Percentiles rank a stretch among this genome's conserved stretches.
Conservation (phyloP, 1,140 invertebrate genomes). For the Lasaia peninsularis region DNA sequence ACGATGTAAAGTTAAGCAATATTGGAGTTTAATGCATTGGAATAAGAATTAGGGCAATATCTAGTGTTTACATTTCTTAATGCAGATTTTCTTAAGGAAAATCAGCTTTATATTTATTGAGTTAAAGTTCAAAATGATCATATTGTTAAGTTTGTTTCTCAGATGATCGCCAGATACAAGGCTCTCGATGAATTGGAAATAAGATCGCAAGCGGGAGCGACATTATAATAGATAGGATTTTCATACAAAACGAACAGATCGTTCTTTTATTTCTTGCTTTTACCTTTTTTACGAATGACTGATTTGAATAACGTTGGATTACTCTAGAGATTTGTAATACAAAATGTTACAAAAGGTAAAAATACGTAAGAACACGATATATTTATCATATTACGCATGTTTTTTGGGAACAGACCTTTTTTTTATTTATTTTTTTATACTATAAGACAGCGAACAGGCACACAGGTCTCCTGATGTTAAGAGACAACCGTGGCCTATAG, state of each 20-base stretch:
- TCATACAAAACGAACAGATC: constrained; percentile 27
- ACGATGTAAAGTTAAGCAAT: constrained; percentile 5
- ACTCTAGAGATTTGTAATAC: constrained; percentile 13
- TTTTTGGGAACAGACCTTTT: not conserved
- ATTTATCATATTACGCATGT: not conserved
- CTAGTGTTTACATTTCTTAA: not conserved
- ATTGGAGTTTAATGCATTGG: constrained; percentile 5
- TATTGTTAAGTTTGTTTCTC: constrained; percentile 21
- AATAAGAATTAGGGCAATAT: constrained; percentile 14
- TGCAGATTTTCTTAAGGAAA: not conserved
- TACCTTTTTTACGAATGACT: constrained; percentile 20
- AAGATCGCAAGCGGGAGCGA: constrained; percentile 35
- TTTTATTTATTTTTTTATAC: too few species aligned
- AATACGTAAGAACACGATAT: not conserved
- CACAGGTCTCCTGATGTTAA: too few species aligned
- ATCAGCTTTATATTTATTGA: not conserved
- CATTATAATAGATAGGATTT: constrained; percentile 38
- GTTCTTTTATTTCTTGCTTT: constrained; percentile 20
- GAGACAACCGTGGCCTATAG: too few species aligned
- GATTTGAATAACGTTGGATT: constrained; percentile 17
- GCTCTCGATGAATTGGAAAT: constrained; percentile 38
- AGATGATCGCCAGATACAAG: constrained; percentile 32
- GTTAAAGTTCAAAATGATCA: not conserved
- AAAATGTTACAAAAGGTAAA: constrained; percentile 7
- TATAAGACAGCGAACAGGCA: too few species aligned